Evolutionary conservation across 2,797 vertebrate genomes (phyloP).

Genomic region (Taenioides sp.): DNA sequence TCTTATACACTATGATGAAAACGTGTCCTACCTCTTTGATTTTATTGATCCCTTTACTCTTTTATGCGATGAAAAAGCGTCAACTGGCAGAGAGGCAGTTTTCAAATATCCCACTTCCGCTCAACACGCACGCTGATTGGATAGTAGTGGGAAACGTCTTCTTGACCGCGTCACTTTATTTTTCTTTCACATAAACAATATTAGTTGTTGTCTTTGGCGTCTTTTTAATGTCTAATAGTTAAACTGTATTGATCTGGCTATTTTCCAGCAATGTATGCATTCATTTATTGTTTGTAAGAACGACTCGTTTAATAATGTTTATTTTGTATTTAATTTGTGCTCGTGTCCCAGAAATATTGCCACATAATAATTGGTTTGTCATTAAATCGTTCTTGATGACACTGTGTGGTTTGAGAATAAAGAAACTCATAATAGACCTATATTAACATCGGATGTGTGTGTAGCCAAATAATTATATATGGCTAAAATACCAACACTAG

Average conservation of each 20-base stretch:
- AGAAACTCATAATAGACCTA: background rate
- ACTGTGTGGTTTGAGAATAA: background rate
- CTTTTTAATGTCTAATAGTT: too few relatives aligned
- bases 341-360: background rate
- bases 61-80: background rate
- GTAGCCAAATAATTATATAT: background rate
- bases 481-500: background rate
- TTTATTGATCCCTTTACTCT: slow-evolving; percentile 5
- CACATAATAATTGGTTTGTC: background rate
- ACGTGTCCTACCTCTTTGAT: slow-evolving; percentile 38
- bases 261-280: background rate
- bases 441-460: background rate
- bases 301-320: background rate
- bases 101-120: slow-evolving; percentile 79
- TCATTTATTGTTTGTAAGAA: background rate
- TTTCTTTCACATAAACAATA: background rate
- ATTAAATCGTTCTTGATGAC: background rate
- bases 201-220: background rate
- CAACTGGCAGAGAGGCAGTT: slow-evolving; percentile 48
- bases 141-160: slow-evolving; percentile 17
- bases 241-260: too few relatives aligned
- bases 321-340: background rate
- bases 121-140: slow-evolving; percentile 69
- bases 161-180: background rate
- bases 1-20: accelerated